Evolutionary conservation across 2,113 vertebrate species (phyloP).

Genomic region (Odobenus rosmarus): DNA sequence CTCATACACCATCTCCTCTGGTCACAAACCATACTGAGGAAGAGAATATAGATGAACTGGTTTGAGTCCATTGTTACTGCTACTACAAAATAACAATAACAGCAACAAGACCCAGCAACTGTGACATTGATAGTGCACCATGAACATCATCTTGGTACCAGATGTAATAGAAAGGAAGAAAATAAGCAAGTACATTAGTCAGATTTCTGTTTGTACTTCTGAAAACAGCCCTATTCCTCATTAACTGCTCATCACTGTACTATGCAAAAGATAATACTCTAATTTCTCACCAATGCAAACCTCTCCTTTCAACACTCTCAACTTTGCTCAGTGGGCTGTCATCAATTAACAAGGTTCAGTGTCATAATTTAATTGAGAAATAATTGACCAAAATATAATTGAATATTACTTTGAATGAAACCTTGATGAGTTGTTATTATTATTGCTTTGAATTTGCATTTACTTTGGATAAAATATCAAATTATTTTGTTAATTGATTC

Average conservation of each 20-base stretch:
- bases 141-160: background rate
- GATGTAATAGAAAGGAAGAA: background rate
- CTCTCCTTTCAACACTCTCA: background rate
- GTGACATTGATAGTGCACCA: background rate
- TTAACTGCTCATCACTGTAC: background rate
- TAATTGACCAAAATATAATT: background rate
- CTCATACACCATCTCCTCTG: background rate
- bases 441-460: background rate
- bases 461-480: background rate
- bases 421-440: background rate
- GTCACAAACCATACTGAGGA: background rate
- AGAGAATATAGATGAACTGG: background rate
- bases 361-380: background rate
- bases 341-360: background rate
- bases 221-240: background rate
- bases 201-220: background rate
- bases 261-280: background rate
- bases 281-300: background rate
- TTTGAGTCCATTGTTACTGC: background rate
- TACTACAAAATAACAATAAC: background rate
- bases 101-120: background rate
- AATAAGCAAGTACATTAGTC: background rate
- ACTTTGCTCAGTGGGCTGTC: background rate
- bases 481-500: slow-evolving; percentile 3
- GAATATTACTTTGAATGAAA: background rate